Percentiles rank a stretch among this genome's conserved stretches.
Conservation (phyloP, 2,888 invertebrate species). For the Nasonia oneida region DNA sequence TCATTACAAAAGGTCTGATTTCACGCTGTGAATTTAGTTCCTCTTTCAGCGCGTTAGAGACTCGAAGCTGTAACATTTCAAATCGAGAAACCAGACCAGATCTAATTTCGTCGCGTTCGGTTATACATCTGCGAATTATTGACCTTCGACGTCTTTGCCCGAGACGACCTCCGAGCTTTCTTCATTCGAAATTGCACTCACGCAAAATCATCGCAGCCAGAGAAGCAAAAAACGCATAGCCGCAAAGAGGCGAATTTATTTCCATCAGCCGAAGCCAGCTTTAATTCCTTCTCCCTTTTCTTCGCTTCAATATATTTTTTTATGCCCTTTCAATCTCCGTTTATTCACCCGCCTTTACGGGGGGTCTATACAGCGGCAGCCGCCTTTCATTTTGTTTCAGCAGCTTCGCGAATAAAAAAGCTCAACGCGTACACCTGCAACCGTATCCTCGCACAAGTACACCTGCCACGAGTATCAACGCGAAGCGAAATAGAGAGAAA, state of each 20-base stretch:
- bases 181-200: neutral
- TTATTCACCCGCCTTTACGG: conserved; percentile 35
- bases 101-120: no score
- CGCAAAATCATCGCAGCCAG: neutral
- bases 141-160: no score
- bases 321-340: conserved; percentile 51
- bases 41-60: no score
- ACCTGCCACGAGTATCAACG: neutral
- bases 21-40: no score
- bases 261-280: conserved; percentile 35
- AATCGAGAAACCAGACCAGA: neutral
- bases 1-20: no score
- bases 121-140: no score
- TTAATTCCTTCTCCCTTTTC: conserved; percentile 20
- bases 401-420: conserved; percentile 18
- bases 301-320: conserved; percentile 47
- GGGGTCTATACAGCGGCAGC: neutral
- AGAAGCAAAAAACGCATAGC: neutral
- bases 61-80: neutral
- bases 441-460: neutral
- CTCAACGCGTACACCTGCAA: neutral
- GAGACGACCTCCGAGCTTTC: no score
- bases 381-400: conserved; percentile 54
- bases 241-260: conserved; percentile 33
- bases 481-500: neutral